Conservation (phyloP, 2,113 vertebrate genomes). For the Elephas maximus region DNA sequence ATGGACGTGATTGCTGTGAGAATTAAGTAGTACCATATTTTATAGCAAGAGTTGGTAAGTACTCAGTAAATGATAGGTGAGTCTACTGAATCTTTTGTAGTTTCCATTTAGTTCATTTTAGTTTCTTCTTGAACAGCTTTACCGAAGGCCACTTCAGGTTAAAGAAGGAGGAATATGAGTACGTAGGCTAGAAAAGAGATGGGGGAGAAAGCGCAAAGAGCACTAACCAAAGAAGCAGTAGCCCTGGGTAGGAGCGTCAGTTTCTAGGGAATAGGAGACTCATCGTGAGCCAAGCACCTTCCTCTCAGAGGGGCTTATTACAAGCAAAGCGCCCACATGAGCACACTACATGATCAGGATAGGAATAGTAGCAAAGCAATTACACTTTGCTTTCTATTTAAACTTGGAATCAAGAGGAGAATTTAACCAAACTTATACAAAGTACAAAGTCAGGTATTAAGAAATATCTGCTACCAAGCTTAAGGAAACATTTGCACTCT, state of each 20-base stretch:
- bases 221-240: neutral
- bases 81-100: neutral
- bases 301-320: neutral
- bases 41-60: neutral
- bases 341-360: neutral
- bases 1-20: neutral
- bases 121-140: slow-evolving; percentile 48
- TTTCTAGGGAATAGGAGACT: slow-evolving; percentile 9
- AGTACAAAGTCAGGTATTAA: slow-evolving; percentile 16
- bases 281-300: neutral
- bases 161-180: neutral
- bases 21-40: neutral
- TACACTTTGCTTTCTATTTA: slow-evolving; percentile 47
- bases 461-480: slow-evolving; percentile 49
- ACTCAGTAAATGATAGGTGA: neutral
- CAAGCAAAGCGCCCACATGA: neutral
- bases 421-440: slow-evolving; percentile 24
- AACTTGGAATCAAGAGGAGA: slow-evolving; percentile 23
- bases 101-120: slow-evolving; percentile 1
- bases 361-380: neutral
- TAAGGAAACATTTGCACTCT: slow-evolving; percentile 11
- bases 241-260: neutral
- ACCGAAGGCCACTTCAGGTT: neutral
- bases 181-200: neutral
- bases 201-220: neutral